Evolutionary conservation across 1,140 invertebrate species (phyloP), one percentile per base, ranked within the genome.

Genomic region (Trichogramma pretiosum): DNA sequence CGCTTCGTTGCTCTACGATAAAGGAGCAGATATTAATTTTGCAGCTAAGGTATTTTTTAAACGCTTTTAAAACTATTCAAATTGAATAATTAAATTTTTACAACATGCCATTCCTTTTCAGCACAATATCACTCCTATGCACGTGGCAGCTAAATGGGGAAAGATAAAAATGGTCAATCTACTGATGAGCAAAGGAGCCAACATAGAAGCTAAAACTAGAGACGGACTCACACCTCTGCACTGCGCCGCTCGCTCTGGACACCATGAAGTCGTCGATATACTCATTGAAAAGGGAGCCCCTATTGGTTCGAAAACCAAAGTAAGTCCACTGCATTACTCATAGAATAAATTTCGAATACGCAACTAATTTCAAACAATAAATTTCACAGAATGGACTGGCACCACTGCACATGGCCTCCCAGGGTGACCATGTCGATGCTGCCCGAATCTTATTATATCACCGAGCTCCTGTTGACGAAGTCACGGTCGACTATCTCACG

Each of bases 101-200:
- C 14, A 14, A 36, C n/a, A n/a, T n/a, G n/a, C n/a, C n/a, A 35
- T 41, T 36, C 22, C 46, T 48, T 64, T 63, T 9, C 51, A 77
- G 77, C 90, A 93, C 66, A 89, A 88, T 63, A 93, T 94, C 49
- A 91, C 89, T 9, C 90, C 90, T 0, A 73, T 93, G 47, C 90
- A 94, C 67, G 96, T 99, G 3, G 94, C 93, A 33, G 85, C 90
- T 54, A 96, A 97, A 77, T 98, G 93, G 93, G 94, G 94, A 21
- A 93, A 96, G 65, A 77, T 83, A 34, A 88, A 90, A 56, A 93
- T 97, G 88, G 90, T 91, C 8, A 80, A 81, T 32, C 71, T 95
- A 4, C 70, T 98, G 28, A 75, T 95, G 60, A 77, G 85, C 50
- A 82, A 85, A 72, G 85, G 87, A 47, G 95, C 91, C 8, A 87